phyloP scores from a whole-genome alignment of 1,140 invertebrate genomes.

The Diuraphis noxia region DNA sequence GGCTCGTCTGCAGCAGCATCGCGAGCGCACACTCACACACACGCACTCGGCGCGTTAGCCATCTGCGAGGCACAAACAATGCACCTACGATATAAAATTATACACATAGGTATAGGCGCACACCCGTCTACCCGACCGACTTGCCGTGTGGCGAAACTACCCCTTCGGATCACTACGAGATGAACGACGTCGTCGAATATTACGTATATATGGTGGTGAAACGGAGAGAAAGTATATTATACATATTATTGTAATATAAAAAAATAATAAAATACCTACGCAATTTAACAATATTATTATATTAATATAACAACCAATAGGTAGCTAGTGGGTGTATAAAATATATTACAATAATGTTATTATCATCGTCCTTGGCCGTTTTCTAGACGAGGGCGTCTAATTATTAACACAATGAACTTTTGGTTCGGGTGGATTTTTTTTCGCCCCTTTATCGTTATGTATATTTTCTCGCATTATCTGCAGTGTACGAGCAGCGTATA shows the following conservation, averaged over 20 bases:
- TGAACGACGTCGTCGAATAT: neutral
- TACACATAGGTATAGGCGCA: neutral
- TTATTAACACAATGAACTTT: constrained; percentile 8
- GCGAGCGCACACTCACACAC: neutral
- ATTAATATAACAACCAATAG: neutral
- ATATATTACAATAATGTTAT: neutral
- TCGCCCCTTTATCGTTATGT: neutral
- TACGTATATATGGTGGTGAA: neutral
- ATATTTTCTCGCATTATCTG: neutral
- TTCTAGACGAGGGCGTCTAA: neutral
- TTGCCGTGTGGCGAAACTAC: constrained; percentile 44
- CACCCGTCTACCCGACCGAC: neutral
- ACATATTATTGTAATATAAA: neutral
- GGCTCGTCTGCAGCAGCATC: neutral
- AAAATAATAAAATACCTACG: neutral
- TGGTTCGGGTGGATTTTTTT: neutral
- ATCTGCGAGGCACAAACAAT: constrained; percentile 41
- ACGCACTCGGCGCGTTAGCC: constrained; percentile 24
- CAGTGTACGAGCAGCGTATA: neutral
- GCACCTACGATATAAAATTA: neutral
- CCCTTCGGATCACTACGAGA: constrained; percentile 23
- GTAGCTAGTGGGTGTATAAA: neutral
- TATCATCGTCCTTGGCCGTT: constrained; percentile 30
- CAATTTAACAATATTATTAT: neutral
- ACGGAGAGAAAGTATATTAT: neutral